Conservation (phyloP, 1,140 invertebrate species). For the Heliconius nattereri region DNA sequence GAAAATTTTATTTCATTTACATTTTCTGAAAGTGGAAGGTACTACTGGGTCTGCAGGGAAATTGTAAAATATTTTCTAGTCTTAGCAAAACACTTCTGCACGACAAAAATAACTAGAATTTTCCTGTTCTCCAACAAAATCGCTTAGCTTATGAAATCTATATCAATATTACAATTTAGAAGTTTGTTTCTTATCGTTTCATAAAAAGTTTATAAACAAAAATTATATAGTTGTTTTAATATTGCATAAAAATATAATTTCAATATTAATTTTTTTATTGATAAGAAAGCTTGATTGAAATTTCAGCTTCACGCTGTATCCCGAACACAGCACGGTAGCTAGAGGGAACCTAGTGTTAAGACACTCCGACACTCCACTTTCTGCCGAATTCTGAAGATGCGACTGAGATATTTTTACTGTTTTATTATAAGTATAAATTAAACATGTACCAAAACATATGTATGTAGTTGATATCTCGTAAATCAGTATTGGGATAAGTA, state of each 20-base stretch:
- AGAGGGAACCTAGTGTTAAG: no score
- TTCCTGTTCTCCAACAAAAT: neutral
- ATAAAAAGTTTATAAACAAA: neutral
- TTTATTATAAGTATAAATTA: no score
- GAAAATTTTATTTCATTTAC: neutral
- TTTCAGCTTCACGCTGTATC: no score
- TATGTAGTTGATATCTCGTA: neutral
- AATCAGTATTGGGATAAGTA: neutral
- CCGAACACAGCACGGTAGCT: no score
- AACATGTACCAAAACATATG: neutral
- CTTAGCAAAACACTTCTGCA: neutral
- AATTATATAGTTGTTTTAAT: no score
- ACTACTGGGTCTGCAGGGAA: neutral
- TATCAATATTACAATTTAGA: neutral
- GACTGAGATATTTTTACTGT: no score
- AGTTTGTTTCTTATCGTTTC: neutral
- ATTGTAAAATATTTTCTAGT: neutral
- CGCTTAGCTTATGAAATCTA: neutral
- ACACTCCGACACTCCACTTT: no score
- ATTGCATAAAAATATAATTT: no score
- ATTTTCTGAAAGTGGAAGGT: neutral
- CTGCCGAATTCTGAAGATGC: no score
- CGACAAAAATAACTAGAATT: neutral
- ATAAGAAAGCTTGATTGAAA: no score
- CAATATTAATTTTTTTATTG: no score